A percentile compares a stretch with the other conserved stretches of the same genome.
These are phyloP conservation scores for Amblyornis subalaris DNA, from an alignment of 2,113 vertebrate genomes.

Conservation along the genomic window DNA sequence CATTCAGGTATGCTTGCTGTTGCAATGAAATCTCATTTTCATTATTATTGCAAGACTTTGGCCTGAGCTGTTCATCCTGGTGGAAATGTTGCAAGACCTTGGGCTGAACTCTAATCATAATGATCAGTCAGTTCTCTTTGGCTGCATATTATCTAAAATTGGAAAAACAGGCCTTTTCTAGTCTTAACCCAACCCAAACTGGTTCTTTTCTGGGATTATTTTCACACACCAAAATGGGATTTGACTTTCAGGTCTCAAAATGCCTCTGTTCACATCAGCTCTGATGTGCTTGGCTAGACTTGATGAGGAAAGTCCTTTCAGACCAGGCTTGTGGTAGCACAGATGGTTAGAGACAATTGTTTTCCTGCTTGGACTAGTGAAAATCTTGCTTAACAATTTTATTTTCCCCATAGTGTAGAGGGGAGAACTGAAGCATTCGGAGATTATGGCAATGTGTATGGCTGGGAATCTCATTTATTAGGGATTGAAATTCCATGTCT, in stretches of 20 bases:
- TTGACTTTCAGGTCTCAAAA: neutral
- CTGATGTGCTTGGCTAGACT: neutral
- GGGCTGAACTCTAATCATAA: conserved; percentile 32
- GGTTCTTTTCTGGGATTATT: neutral
- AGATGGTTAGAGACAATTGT: neutral
- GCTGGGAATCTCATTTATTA: conserved; percentile 25
- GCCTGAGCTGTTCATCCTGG: neutral
- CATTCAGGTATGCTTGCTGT: conserved; percentile 34
- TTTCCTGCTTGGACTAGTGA: neutral
- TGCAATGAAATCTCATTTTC: conserved; percentile 47
- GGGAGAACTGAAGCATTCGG: neutral
- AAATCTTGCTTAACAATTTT: neutral
- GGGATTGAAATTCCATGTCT: neutral
- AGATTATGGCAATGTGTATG: neutral
- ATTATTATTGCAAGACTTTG: conserved; percentile 21
- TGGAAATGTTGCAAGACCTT: conserved; percentile 57
- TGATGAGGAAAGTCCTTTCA: neutral
- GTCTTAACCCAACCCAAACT: neutral
- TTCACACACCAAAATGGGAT: neutral
- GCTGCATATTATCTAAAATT: neutral
- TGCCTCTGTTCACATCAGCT: neutral
- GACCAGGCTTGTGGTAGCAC: neutral
- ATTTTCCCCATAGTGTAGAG: neutral
- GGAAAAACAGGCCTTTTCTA: conserved; percentile 26
- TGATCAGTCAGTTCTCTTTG: conserved; percentile 23